Evolutionary conservation across 2,797 vertebrate species (phyloP), one percentile per base, ranked within the genome.

Genomic region (Periparus ater): DNA sequence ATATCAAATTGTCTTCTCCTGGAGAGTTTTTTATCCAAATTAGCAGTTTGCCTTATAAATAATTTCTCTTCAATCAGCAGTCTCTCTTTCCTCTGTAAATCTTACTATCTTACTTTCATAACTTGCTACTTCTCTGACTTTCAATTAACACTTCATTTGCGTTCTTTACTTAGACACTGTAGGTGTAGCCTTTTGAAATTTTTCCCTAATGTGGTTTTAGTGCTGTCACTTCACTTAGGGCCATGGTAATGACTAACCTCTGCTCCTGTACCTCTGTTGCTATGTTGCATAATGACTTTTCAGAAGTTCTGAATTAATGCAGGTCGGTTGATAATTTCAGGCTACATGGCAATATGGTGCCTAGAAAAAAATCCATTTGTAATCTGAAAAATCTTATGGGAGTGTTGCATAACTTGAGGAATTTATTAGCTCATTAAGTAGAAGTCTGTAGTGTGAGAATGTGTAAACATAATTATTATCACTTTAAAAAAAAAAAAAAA

Each of bases 131-230:
- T 92, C 78, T 93, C 38, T 92, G 88, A 85, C 75, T 95, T 96
- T 87, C 93, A 96, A 17, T 92, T 94, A 91, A 94, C 42, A 82
- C 60, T 95, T 92, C 50, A 54, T 93, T 88, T 93, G 40, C 2
- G 0, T 88, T 88, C 82, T 89, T 89, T 84, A 78, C 84, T 87
- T 91, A 88, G 44, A 71, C 34, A 45, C 57, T 54, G 68, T 68
- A 88, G 70, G 60, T 93, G 58, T 54, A 91, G 34, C 51, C 25
- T 78, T 96, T 86, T 88, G 72, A 92, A 90, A 65, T 55, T 65
- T 50, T 68, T 87, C 57, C 47, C 30, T 82, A 60, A 75, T 83
- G 77, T 67, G 62, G 83, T 81, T 85, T 96, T 76, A 85, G 60
- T 79, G 32, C 74, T 82, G 48, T 91, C 73, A 62, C 47, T 54